Base-by-base conservation (phyloP, 2,888 invertebrate species). In the Lucinisca nassula region DNA sequence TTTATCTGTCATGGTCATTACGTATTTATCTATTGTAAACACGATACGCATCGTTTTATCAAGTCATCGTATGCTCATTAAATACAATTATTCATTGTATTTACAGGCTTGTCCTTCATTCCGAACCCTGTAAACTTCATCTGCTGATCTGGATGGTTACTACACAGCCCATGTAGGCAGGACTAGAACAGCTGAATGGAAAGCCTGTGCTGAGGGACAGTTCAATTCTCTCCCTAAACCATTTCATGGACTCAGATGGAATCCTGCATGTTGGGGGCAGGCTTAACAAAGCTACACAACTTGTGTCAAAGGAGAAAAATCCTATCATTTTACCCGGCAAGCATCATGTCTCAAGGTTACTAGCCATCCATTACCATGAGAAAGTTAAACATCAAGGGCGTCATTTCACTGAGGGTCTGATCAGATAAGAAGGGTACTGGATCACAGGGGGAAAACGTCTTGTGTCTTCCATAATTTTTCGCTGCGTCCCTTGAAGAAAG, bases 371-470 rank as follows among this genome's bases (percentile, higher is more conserved):
- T 55, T 78, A 35, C 49, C 85, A 85, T 78, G 77, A 81, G 32
- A 82, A 38, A 14, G 78, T 79, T 0, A n/a, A 84, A 14, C 85
- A 90, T 45, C 88, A 91, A 75, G 90, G 91, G 2, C 76, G 85
- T 17, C 49, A 74, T n/a, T 80, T 85, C 30, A 90, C 91, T 24
- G 82, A 87, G 24, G 89, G 89, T 8, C 82, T 86, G 24, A 32
- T 91, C 24, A 85, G 90, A 55, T 45, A 45, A 14, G 87, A 76
- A 30, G 91, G 90, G 70, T 89, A 40, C 79, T 91, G 91, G 89
- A 84, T 91, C 4, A 82, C 73, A 21, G 89, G 91, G 30, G 84
- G 38, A 0, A 90, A 87, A 74, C 73, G 91, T 1, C 61, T 80
- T 40, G 61, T 90, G 14, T 83, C 85, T 32, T 82, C 90, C 0